These are phyloP conservation scores for Larimichthys polyactis DNA, from an alignment of 2,113 vertebrate species.

Conservation along the genomic window DNA sequence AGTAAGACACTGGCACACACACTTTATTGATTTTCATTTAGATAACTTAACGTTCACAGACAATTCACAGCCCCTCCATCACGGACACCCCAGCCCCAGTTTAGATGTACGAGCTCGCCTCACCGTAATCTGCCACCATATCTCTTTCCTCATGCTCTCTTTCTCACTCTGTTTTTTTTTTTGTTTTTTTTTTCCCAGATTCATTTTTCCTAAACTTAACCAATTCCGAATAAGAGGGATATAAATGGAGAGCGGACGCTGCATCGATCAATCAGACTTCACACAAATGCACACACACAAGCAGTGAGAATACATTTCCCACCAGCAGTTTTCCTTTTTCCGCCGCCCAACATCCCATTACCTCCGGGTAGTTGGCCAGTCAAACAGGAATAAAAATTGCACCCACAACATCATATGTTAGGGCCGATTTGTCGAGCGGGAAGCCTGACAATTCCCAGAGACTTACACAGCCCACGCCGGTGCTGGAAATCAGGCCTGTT, in stretches of 20 bases:
- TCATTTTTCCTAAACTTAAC: slow-evolving; percentile 99
- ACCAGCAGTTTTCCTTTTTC: slow-evolving; percentile 82
- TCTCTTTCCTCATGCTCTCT: slow-evolving; percentile 86
- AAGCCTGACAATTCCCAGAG: slow-evolving; percentile 94
- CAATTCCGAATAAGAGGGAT: slow-evolving; percentile 93
- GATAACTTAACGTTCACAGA: slow-evolving; percentile 98
- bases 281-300: slow-evolving; percentile 42
- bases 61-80: slow-evolving; percentile 84
- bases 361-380: slow-evolving; percentile 96
- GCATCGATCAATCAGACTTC: slow-evolving; percentile 91
- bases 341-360: slow-evolving; percentile 94
- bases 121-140: slow-evolving; percentile 91
- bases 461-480: slow-evolving; percentile 90
- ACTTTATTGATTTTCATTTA: slow-evolving; percentile 99
- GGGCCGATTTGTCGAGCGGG: slow-evolving; percentile 97
- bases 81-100: slow-evolving; percentile 75
- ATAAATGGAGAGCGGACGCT: slow-evolving; percentile 93
- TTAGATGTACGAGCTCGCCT: slow-evolving; percentile 87
- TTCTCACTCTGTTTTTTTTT: slow-evolving; percentile 68
- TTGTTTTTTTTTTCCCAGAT: slow-evolving; percentile 81
- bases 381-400: slow-evolving; percentile 99
- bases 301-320: slow-evolving; percentile 88
- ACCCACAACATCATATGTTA: slow-evolving; percentile 98
- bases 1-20: slow-evolving; percentile 89
- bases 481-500: slow-evolving; percentile 95